A percentile compares a stretch with the other conserved stretches of the same genome.
Evolutionary conservation across 1,140 invertebrate species (phyloP).

Genomic region (Drusus annulatus): DNA sequence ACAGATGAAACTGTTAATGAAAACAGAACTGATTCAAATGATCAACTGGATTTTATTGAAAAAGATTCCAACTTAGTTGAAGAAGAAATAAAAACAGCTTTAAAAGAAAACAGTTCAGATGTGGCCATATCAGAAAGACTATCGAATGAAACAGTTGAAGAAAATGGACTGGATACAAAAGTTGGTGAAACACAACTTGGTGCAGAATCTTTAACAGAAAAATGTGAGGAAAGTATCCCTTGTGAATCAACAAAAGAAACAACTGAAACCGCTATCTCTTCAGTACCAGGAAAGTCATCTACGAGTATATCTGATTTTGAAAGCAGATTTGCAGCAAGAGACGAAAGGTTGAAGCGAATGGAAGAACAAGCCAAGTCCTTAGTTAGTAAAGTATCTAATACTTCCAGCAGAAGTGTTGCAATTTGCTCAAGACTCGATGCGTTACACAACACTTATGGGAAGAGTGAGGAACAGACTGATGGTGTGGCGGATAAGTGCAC

Average conservation of each 20-base stretch:
- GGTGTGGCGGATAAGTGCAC: too few species aligned
- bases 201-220: neutral
- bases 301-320: constrained; percentile 67
- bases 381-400: constrained; percentile 69
- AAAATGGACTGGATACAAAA: neutral
- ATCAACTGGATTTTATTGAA: neutral
- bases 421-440: constrained; percentile 69
- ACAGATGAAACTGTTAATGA: neutral
- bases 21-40: neutral
- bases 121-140: constrained; percentile 24
- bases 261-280: neutral
- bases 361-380: constrained; percentile 71
- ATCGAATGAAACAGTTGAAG: constrained; percentile 7
- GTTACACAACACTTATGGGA: constrained; percentile 69
- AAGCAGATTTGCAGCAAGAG: constrained; percentile 68
- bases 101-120: constrained; percentile 33
- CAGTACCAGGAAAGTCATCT: constrained; percentile 62
- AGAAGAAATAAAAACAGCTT: neutral
- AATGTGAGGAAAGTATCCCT: neutral
- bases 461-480: constrained; percentile 39
- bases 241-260: constrained; percentile 9
- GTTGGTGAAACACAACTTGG: neutral
- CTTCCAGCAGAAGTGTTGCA: constrained; percentile 68
- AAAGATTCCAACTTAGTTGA: neutral
- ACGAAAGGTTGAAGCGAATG: constrained; percentile 65